phyloP scores from a whole-genome alignment of 2,797 vertebrate genomes.

The Xenopus petersii region DNA sequence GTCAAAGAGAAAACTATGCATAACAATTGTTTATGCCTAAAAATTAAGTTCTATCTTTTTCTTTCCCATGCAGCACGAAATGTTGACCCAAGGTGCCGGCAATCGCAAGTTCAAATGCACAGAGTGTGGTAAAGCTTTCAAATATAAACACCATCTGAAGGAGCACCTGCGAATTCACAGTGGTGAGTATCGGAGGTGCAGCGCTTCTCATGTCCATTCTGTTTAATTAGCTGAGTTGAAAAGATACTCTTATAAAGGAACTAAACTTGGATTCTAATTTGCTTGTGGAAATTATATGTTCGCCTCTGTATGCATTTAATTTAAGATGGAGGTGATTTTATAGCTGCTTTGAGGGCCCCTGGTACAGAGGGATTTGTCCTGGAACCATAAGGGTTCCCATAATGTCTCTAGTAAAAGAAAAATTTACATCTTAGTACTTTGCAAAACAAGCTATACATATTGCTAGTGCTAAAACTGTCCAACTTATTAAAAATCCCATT shows the following conservation, averaged over 20 bases:
- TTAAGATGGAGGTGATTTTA: too few species aligned
- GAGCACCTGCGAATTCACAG: constrained; percentile 99
- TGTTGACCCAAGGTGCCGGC: constrained; percentile 97
- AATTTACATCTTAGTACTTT: too few species aligned
- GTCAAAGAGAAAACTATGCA: too few species aligned
- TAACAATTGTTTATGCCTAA: neutral
- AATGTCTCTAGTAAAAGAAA: too few species aligned
- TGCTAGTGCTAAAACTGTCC: too few species aligned
- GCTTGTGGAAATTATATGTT: neutral
- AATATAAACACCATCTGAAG: constrained; percentile 99
- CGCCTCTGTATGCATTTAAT: too few species aligned
- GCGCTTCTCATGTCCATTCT: constrained; percentile 60
- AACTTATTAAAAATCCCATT: too few species aligned
- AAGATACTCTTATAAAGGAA: constrained; percentile 58
- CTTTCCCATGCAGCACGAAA: constrained; percentile 84
- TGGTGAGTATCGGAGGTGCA: constrained; percentile 79
- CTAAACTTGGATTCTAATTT: constrained; percentile 31
- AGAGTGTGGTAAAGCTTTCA: constrained; percentile 98
- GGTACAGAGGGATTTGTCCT: too few species aligned
- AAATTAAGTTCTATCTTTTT: constrained; percentile 5
- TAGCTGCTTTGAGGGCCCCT: too few species aligned
- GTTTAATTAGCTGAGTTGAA: constrained; percentile 63
- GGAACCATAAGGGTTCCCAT: too few species aligned
- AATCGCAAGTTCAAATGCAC: constrained; percentile 99
- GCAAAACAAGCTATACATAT: too few species aligned